Evolutionary conservation across 2,888 invertebrate species (phyloP).

Genomic region (Drosophila peninsularis): DNA sequence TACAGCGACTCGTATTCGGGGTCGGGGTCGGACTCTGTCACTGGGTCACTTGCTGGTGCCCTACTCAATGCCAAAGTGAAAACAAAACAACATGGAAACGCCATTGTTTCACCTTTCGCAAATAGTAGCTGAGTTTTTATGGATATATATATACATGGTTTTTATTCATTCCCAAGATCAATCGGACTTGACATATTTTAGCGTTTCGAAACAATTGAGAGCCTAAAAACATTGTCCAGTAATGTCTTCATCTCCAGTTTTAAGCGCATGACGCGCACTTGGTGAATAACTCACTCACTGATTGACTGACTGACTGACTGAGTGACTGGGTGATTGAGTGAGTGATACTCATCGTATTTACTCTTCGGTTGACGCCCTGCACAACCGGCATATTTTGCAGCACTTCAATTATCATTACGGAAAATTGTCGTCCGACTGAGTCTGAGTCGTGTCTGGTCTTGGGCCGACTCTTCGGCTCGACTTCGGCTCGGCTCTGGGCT

Average conservation of each 20-base stretch:
- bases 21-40: slow-evolving; percentile 35
- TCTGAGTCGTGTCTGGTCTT: slow-evolving; percentile 33
- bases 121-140: slow-evolving; percentile 12
- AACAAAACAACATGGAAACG: slow-evolving; percentile 58
- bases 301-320: slow-evolving; percentile 11
- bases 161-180: slow-evolving; percentile 21
- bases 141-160: not conserved
- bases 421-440: slow-evolving; percentile 50
- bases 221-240: slow-evolving; percentile 26
- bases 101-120: slow-evolving; percentile 55
- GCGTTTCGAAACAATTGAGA: slow-evolving; percentile 27
- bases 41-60: slow-evolving; percentile 59
- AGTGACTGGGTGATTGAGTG: slow-evolving; percentile 8
- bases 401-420: slow-evolving; percentile 35
- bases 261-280: slow-evolving; percentile 58
- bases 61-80: slow-evolving; percentile 47
- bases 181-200: slow-evolving; percentile 51
- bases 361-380: slow-evolving; percentile 55
- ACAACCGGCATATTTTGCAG: slow-evolving; percentile 38
- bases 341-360: slow-evolving; percentile 39
- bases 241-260: slow-evolving; percentile 58
- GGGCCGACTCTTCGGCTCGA: slow-evolving; percentile 4
- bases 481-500: slow-evolving; percentile 17
- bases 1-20: slow-evolving; percentile 10
- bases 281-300: slow-evolving; percentile 19